phyloP scores from a whole-genome alignment of 2,797 vertebrate genomes.

The Bufotes viridis region DNA sequence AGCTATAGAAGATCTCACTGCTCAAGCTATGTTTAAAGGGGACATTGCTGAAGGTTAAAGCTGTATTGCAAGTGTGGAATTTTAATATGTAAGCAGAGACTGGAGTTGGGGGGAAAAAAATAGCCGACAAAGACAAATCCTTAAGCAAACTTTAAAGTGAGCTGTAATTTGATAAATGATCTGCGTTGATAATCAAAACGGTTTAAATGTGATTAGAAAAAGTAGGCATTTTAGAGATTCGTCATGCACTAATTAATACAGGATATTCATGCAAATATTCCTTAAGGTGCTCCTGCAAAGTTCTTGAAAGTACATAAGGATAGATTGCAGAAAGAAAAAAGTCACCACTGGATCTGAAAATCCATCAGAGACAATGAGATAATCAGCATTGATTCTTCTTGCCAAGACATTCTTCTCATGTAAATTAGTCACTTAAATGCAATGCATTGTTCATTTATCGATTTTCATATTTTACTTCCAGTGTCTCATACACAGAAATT shows the following conservation, averaged over 20 bases:
- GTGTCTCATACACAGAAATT: not conserved
- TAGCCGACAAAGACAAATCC: slow-evolving; percentile 25
- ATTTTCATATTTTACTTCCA: slow-evolving; percentile 45
- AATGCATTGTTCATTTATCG: slow-evolving; percentile 37
- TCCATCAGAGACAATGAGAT: slow-evolving; percentile 36
- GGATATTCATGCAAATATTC: slow-evolving; percentile 30
- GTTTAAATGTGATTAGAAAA: slow-evolving; percentile 47
- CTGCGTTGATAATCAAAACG: slow-evolving; percentile 40
- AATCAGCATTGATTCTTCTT: slow-evolving; percentile 39
- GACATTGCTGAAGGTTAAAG: slow-evolving; percentile 40
- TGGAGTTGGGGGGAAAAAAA: not conserved
- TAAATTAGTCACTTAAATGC: slow-evolving; percentile 42
- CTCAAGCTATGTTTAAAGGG: slow-evolving; percentile 10
- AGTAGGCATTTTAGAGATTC: slow-evolving; percentile 33
- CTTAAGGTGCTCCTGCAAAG: slow-evolving; percentile 27
- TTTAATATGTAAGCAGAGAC: slow-evolving; percentile 27
- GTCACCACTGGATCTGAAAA: slow-evolving; percentile 16
- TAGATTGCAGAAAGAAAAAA: slow-evolving; percentile 1
- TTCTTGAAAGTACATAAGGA: slow-evolving; percentile 3
- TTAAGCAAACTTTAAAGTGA: slow-evolving; percentile 22
- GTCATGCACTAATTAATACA: slow-evolving; percentile 43
- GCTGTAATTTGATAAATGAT: slow-evolving; percentile 41
- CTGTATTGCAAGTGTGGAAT: not conserved
- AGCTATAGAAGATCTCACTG: slow-evolving; percentile 1
- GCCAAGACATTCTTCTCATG: slow-evolving; percentile 46